phyloP scores from a whole-genome alignment of 1,140 invertebrate genomes.

The Lucilia sericata region DNA sequence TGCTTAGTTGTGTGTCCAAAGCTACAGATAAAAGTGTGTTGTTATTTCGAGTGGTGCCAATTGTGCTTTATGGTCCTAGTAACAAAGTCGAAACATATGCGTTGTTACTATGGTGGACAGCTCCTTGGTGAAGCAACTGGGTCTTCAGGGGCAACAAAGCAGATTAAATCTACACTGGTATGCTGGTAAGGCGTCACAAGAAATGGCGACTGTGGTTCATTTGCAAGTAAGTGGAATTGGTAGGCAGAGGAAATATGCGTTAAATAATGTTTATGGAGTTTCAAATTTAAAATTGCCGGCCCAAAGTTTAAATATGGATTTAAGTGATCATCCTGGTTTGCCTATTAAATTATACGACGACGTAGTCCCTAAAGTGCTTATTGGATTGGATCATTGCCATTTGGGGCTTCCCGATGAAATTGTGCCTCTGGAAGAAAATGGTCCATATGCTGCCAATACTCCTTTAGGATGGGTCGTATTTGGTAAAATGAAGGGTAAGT shows the following conservation, averaged over 20 bases:
- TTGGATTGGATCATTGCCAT: too few species aligned
- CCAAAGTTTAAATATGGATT: not conserved
- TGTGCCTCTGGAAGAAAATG: not conserved
- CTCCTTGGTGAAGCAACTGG: constrained; percentile 33
- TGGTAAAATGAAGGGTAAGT: not conserved
- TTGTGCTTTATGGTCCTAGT: constrained; percentile 28
- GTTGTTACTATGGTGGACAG: constrained; percentile 48
- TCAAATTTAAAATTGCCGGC: not conserved
- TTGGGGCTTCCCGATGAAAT: not conserved
- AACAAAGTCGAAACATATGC: constrained; percentile 41
- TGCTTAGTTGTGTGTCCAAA: not conserved
- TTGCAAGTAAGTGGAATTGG: not conserved
- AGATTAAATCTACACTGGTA: constrained; percentile 27
- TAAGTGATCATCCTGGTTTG: not conserved
- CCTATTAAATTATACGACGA: not conserved
- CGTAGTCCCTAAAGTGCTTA: too few species aligned
- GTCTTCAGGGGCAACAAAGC: constrained; percentile 34
- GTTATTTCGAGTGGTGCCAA: constrained; percentile 47
- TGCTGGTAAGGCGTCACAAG: not conserved
- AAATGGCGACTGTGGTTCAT: not conserved
- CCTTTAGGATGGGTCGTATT: constrained; percentile 9
- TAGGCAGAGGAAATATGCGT: not conserved
- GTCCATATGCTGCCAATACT: not conserved
- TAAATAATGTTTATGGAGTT: not conserved
- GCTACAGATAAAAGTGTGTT: not conserved